Percentiles rank a stretch among this genome's conserved stretches.
phyloP scores from a whole-genome alignment of 2,888 invertebrate genomes.

The Meteorus cinctellus region DNA sequence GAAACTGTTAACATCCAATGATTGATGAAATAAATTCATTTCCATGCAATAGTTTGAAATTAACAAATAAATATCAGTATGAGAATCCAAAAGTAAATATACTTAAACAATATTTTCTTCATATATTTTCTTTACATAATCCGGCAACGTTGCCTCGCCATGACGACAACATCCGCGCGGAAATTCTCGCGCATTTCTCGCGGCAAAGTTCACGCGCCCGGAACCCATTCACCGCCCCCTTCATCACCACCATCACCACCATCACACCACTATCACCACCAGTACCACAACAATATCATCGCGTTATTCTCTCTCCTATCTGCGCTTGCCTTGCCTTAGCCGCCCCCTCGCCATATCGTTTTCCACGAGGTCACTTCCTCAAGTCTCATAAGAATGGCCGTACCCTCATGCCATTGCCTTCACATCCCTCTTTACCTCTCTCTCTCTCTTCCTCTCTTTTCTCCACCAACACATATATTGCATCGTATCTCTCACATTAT shows the following conservation, averaged over 20 bases:
- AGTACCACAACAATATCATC: constrained; percentile 40
- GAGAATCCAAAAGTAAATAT: neutral
- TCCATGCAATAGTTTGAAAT: neutral
- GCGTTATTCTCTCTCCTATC: constrained; percentile 32
- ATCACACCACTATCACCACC: constrained; percentile 35
- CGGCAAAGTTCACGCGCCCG: constrained; percentile 53
- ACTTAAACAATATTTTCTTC: constrained; percentile 22
- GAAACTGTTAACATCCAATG: neutral
- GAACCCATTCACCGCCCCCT: constrained; percentile 49
- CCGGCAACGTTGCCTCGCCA: constrained; percentile 48
- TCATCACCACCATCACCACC: constrained; percentile 29
- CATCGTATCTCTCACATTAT: constrained; percentile 37
- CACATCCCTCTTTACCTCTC: constrained; percentile 4
- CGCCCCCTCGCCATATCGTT: constrained; percentile 45
- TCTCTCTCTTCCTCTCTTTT: constrained; percentile 11
- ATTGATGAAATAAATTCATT: neutral
- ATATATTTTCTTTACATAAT: constrained; percentile 46
- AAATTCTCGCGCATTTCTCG: constrained; percentile 52
- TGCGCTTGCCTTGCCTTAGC: constrained; percentile 31
- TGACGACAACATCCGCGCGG: constrained; percentile 51
- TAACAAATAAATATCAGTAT: neutral
- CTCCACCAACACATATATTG: constrained; percentile 1
- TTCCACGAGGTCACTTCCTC: constrained; percentile 47
- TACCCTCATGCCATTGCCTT: constrained; percentile 22
- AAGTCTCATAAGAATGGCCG: constrained; percentile 42